These are phyloP conservation scores for Trachelus troglodyta DNA, from an alignment of 2,888 invertebrate species.

Conservation along the genomic window DNA sequence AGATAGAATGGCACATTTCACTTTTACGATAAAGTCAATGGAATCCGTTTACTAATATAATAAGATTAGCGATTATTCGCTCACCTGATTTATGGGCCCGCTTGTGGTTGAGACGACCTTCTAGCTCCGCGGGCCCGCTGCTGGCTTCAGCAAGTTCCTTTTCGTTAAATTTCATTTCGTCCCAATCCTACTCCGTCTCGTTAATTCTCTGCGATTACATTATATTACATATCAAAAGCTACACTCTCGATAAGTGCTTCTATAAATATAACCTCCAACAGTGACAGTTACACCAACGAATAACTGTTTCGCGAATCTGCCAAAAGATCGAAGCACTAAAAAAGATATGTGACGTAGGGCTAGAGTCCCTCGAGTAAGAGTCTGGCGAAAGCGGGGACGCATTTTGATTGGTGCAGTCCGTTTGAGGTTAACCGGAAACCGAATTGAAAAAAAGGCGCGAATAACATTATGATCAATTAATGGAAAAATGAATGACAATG, in stretches of 20 bases:
- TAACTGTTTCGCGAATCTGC: not conserved
- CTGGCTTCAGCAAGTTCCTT: conserved; percentile 75
- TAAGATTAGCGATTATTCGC: conserved; percentile 9
- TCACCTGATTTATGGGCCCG: conserved; percentile 62
- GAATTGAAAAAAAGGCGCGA: too few species aligned
- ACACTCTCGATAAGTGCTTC: not conserved
- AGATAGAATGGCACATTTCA: not conserved
- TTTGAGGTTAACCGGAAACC: too few species aligned
- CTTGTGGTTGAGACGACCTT: conserved; percentile 80
- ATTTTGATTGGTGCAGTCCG: too few species aligned
- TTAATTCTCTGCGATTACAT: not conserved
- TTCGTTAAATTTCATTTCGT: conserved; percentile 79
- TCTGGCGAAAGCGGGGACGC: too few species aligned
- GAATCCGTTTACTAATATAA: not conserved
- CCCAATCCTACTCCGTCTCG: not conserved
- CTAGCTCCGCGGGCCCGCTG: conserved; percentile 72
- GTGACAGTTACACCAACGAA: not conserved
- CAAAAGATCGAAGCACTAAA: not conserved
- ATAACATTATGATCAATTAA: too few species aligned
- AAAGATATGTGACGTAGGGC: not conserved
- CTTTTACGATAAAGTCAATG: not conserved
- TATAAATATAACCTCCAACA: conserved; percentile 1
- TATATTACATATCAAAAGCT: not conserved
- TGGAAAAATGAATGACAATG: too few species aligned
- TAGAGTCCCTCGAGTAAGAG: too few species aligned